A percentile compares a stretch with the other conserved stretches of the same genome.
Conservation (phyloP, 2,888 invertebrate genomes). For the Ectemnius cavifrons region DNA sequence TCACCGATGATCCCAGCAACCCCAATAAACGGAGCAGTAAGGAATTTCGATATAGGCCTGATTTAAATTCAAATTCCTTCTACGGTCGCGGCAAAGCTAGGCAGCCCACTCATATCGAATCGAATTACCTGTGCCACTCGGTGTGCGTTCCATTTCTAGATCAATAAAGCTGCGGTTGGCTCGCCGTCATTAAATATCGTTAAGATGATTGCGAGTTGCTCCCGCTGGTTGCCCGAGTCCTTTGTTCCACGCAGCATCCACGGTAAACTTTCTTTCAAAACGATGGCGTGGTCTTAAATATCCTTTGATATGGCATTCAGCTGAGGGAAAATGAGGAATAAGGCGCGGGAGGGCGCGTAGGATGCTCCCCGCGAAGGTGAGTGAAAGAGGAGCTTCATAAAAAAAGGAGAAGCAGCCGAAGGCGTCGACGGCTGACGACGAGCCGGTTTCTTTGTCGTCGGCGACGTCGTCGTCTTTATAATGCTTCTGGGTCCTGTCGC, state of each 20-base stretch:
- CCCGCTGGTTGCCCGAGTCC: not conserved
- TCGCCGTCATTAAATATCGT: constrained; percentile 55
- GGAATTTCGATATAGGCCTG: constrained; percentile 3
- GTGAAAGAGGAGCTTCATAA: constrained; percentile 30
- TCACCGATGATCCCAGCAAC: not conserved
- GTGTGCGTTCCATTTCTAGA: too few relatives aligned
- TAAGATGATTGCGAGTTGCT: constrained; percentile 44
- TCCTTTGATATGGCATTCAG: constrained; percentile 55
- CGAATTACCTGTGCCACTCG: constrained; percentile 21
- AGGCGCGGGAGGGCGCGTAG: constrained; percentile 42
- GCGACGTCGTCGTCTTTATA: constrained; percentile 5
- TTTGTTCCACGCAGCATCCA: constrained; percentile 41
- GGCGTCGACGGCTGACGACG: constrained; percentile 23
- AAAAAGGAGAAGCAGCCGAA: constrained; percentile 21
- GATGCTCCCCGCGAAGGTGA: constrained; percentile 44
- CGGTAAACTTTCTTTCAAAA: constrained; percentile 53
- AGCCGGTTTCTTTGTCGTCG: constrained; percentile 8
- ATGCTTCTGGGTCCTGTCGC: not conserved
- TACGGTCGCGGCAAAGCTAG: not conserved
- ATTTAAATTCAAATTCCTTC: constrained; percentile 26
- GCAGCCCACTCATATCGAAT: not conserved
- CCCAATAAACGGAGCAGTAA: constrained; percentile 28
- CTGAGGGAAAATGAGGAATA: constrained; percentile 20
- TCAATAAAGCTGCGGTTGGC: not conserved
- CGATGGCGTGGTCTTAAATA: constrained; percentile 53